These are phyloP conservation scores for Serinus canaria DNA, from an alignment of 2,113 vertebrate species.

Conservation along the genomic window DNA sequence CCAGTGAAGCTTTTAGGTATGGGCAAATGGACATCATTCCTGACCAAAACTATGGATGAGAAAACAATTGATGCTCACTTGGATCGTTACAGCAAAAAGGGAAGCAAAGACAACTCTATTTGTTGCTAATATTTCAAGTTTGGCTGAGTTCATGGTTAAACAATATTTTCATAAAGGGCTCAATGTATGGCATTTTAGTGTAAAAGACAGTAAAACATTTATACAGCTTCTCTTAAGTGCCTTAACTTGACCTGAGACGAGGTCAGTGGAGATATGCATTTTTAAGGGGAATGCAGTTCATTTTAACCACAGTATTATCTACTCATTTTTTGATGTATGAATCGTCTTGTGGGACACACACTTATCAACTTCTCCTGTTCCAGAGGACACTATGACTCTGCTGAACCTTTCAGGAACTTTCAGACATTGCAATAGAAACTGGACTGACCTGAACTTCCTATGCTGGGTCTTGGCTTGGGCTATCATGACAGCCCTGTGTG, in stretches of 20 bases:
- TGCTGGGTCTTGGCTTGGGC: not conserved
- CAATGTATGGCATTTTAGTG: not conserved
- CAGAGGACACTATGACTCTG: not conserved
- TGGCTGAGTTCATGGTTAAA: not conserved
- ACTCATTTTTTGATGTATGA: not conserved
- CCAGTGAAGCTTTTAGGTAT: not conserved
- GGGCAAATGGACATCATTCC: not conserved
- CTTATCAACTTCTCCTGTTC: not conserved
- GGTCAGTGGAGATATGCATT: not conserved
- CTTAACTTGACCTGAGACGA: not conserved
- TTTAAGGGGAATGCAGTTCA: not conserved
- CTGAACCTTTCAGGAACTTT: accelerated
- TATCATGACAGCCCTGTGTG: not conserved
- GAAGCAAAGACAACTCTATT: not conserved
- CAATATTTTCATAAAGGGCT: not conserved
- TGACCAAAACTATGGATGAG: not conserved
- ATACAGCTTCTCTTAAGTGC: not conserved
- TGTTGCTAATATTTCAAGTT: not conserved
- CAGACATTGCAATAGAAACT: not conserved
- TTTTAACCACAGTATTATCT: not conserved
- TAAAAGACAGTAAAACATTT: not conserved
- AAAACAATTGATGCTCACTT: not conserved
- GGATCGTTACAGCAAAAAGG: not conserved
- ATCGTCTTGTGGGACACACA: not conserved
- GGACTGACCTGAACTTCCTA: not conserved